Conservation (phyloP, 2,888 invertebrate genomes). For the Hoplodrina blanda region DNA sequence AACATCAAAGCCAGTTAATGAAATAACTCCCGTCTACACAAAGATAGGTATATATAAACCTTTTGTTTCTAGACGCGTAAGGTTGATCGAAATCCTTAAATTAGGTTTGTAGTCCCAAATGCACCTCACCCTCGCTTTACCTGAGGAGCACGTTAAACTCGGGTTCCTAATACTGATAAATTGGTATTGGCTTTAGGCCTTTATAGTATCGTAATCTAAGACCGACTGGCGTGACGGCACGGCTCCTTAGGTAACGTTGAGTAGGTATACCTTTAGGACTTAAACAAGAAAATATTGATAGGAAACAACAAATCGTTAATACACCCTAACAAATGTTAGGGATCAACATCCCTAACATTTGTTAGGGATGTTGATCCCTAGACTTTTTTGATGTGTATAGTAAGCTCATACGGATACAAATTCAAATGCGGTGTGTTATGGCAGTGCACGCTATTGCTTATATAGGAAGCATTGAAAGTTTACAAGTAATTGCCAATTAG, state of each 20-base stretch:
- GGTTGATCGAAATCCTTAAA: constrained; percentile 11
- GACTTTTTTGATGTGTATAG: too few relatives aligned
- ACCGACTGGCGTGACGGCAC: too few relatives aligned
- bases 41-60: background rate
- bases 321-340: too few relatives aligned
- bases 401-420: too few relatives aligned
- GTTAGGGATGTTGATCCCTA: too few relatives aligned
- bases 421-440: too few relatives aligned
- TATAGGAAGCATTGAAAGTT: background rate
- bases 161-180: constrained; percentile 14
- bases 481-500: background rate
- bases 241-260: too few relatives aligned
- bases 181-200: background rate
- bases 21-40: background rate
- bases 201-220: background rate
- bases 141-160: constrained; percentile 5
- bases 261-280: too few relatives aligned
- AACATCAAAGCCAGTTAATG: constrained; percentile 1
- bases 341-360: too few relatives aligned
- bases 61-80: background rate
- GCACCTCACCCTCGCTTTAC: constrained; percentile 5
- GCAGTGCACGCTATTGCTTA: too few relatives aligned
- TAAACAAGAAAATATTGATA: background rate
- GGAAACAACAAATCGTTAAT: too few relatives aligned
- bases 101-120: constrained; percentile 18